phyloP scores from a whole-genome alignment of 2,888 invertebrate species.

The Trachelus stipa region DNA sequence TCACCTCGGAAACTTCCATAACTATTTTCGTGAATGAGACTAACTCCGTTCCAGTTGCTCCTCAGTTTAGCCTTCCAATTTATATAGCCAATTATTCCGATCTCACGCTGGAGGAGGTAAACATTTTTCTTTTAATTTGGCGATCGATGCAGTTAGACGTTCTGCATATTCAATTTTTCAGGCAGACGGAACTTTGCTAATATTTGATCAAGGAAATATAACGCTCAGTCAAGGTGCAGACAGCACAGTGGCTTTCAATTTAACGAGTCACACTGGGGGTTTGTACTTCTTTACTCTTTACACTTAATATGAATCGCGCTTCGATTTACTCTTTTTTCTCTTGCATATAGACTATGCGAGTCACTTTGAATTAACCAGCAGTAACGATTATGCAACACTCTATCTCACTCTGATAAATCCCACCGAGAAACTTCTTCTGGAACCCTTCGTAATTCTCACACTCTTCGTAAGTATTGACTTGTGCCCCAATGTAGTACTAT shows the following conservation, averaged over 20 bases:
- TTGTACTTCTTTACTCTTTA: background rate
- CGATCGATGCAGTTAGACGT: background rate
- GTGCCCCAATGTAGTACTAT: background rate
- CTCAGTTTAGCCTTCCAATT: slow-evolving; percentile 32
- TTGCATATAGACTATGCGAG: slow-evolving; percentile 7
- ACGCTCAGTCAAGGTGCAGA: slow-evolving; percentile 23
- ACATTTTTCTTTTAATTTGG: slow-evolving; percentile 1
- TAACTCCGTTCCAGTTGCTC: slow-evolving; percentile 27
- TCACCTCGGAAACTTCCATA: slow-evolving; percentile 24
- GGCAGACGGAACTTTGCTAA: slow-evolving; percentile 26
- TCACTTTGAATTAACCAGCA: slow-evolving; percentile 12
- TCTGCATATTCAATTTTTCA: slow-evolving; percentile 9
- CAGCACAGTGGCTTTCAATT: slow-evolving; percentile 13
- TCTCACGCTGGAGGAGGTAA: slow-evolving; percentile 29
- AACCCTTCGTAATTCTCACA: slow-evolving; percentile 26
- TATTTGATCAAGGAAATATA: slow-evolving; percentile 27
- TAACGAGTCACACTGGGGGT: slow-evolving; percentile 17
- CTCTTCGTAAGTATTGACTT: slow-evolving; percentile 27
- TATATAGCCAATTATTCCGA: slow-evolving; percentile 35
- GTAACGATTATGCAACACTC: slow-evolving; percentile 19
- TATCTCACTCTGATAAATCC: slow-evolving; percentile 24
- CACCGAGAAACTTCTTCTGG: slow-evolving; percentile 24
- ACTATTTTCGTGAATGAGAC: slow-evolving; percentile 33
- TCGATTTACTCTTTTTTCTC: background rate
- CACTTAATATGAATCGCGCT: background rate